Base-by-base conservation (phyloP, 2,888 invertebrate species). In the Pyrrhia umbra region DNA sequence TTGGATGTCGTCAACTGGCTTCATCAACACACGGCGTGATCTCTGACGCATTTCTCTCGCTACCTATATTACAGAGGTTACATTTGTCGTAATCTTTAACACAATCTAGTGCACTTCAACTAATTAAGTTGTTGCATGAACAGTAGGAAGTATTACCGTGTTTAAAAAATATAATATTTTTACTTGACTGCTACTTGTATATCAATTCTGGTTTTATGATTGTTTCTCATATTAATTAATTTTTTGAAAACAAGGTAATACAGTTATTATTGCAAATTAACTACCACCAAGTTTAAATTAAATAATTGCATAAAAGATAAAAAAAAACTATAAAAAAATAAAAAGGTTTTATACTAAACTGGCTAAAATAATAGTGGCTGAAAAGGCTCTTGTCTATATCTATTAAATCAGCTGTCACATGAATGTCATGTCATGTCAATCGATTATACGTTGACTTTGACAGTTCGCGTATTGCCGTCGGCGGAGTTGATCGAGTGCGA, bases 391-490 rank as follows among this genome's bases (percentile, higher is more conserved):
- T 70, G 54, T 73, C 59, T 62, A 68, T 68, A 55, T 6, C 20
- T 56, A 6, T 39, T 57, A 57, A 60, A 49, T 21, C n/a, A 2
- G 0, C 58, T 78, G 75, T 75, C 73, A 69, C 13, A 68, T 59
- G 52, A 34, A 27, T 37, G 49, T 16, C 27, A 43, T 37, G 49
- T 16, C 27, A 43, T 69, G 75, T 70, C 63, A 69, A 71, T 65
- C 73, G 76, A 77, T 80, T 71, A 40, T 25, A 58, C 50, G 43
- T 70, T 86, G 85, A 84, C 85, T 75, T 66, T 86, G 87, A 87
- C 88, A 87, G 86, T 86, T 84, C 59, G 71, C 71, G 76, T 74
- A 66, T 73, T 79, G 73, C 76, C 64, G 64, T 68, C 77, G 74
- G 59, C 42, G 75, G 72, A 72, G 76, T 47, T 61, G 60, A 54